Evolutionary conservation across 2,888 invertebrate genomes (phyloP).

Genomic region (Phasia obesa): DNA sequence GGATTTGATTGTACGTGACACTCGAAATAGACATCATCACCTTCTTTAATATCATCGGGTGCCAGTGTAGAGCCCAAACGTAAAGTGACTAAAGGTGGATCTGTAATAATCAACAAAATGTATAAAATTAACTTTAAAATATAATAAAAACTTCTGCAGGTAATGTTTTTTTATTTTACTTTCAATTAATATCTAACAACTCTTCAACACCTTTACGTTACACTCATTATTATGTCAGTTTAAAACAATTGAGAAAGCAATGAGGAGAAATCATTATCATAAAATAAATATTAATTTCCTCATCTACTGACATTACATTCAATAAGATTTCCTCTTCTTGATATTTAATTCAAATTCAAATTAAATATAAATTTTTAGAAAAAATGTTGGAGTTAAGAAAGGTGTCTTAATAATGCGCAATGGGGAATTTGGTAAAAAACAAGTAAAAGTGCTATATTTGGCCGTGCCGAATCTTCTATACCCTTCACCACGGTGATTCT

Average conservation of each 20-base stretch:
- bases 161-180: background rate
- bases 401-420: no score
- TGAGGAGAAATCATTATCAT: constrained; percentile 24
- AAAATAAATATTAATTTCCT: background rate
- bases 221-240: constrained; percentile 8
- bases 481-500: no score
- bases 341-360: constrained; percentile 9
- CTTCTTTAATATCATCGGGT: constrained; percentile 94
- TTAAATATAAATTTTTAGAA: background rate
- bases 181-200: background rate
- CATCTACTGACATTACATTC: background rate
- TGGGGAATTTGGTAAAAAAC: no score
- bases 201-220: background rate
- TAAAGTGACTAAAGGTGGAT: constrained; percentile 92
- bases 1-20: constrained; percentile 96
- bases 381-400: background rate
- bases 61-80: constrained; percentile 92
- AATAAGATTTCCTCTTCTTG: background rate
- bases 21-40: constrained; percentile 96
- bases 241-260: constrained; percentile 54
- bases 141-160: constrained; percentile 13
- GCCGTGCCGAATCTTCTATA: no score
- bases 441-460: no score
- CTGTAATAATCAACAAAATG: constrained; percentile 83
- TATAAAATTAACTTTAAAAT: background rate